These are phyloP conservation scores for Synodontis membranacea DNA, from an alignment of 2,113 vertebrate species.

Conservation along the genomic window DNA sequence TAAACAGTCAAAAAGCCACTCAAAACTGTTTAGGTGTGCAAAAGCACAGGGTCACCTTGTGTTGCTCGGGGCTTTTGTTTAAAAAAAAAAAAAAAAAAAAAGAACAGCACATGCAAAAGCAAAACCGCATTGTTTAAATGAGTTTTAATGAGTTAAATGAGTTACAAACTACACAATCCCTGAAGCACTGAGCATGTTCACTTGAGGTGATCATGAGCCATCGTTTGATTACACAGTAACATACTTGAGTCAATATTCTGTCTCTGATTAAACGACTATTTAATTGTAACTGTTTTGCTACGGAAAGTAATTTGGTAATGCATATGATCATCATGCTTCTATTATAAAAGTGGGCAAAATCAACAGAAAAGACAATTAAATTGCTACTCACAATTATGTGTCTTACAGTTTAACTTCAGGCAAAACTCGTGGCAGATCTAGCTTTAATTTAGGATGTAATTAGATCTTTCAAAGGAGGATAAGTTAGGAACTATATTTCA, in stretches of 20 bases:
- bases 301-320: background rate
- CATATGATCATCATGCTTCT: background rate
- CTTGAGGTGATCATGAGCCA: background rate
- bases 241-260: background rate
- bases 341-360: background rate
- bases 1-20: slow-evolving; percentile 16
- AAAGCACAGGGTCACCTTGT: slow-evolving; percentile 36
- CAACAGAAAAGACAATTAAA: background rate
- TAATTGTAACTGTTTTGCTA: background rate
- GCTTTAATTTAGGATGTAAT: background rate
- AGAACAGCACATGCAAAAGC: background rate
- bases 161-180: too few species aligned
- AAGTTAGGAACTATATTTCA: background rate
- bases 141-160: background rate
- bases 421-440: background rate
- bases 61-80: slow-evolving; percentile 21
- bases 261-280: background rate
- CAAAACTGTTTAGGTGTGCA: slow-evolving; percentile 32
- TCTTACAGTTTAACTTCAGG: background rate
- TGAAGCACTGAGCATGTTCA: background rate
- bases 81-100: background rate
- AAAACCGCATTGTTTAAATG: background rate
- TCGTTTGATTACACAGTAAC: background rate
- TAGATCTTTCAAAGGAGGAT: background rate
- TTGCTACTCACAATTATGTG: background rate